Conservation (phyloP, 2,797 vertebrate genomes). For the Vespertilio murinus region DNA sequence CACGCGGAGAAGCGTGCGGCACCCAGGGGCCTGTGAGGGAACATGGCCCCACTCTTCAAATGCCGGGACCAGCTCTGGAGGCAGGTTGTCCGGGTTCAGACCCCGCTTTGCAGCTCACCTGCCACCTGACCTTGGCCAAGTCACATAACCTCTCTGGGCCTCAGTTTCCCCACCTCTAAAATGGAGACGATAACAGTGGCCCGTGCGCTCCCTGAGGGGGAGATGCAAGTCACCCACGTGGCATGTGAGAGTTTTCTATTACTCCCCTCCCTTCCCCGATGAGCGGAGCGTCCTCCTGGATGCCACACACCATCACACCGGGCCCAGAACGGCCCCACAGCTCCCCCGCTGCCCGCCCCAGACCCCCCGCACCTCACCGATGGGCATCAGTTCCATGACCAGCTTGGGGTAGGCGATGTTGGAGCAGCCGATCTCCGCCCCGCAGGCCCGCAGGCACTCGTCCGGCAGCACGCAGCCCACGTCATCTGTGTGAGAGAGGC, state of each 20-base stretch:
- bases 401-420: conserved; percentile 94
- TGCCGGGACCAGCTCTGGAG: neutral
- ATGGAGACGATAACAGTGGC: too few species aligned
- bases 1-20: neutral
- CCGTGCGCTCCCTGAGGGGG: neutral
- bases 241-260: fast-evolving
- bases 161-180: neutral
- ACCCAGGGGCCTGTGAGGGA: neutral
- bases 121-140: neutral
- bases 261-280: neutral
- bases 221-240: fast-evolving
- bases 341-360: neutral
- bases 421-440: conserved; percentile 93
- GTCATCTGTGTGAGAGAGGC: conserved; percentile 63
- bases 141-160: neutral
- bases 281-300: neutral
- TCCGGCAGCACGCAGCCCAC: conserved; percentile 83
- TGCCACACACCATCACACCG: neutral
- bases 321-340: neutral
- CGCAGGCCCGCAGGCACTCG: conserved; percentile 87
- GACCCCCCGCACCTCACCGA: conserved; percentile 82
- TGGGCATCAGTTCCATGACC: conserved; percentile 94
- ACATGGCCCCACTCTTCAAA: neutral
- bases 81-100: neutral
- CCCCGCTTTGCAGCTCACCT: neutral